phyloP scores from a whole-genome alignment of 2,113 vertebrate species.

The Cromileptes altivelis region DNA sequence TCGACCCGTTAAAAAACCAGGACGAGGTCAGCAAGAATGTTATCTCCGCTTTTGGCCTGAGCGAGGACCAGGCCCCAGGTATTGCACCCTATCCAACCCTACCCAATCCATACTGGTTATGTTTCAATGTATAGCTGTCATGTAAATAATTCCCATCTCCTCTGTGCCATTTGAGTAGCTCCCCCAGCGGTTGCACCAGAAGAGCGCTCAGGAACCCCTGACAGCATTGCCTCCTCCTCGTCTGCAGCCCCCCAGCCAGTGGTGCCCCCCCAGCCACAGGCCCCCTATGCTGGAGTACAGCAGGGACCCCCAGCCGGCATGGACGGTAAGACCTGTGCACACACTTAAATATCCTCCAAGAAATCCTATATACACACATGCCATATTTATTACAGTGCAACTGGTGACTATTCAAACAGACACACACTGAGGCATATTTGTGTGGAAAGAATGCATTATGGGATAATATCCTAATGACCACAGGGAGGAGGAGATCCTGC shows the following conservation, averaged over 20 bases:
- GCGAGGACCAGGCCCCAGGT: constrained; percentile 95
- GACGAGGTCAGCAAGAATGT: constrained; percentile 99
- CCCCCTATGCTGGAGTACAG: constrained; percentile 90
- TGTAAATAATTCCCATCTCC: not conserved
- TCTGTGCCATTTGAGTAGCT: constrained; percentile 66
- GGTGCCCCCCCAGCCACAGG: constrained; percentile 88
- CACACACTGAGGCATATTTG: not conserved
- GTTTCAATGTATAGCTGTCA: not conserved
- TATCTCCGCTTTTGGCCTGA: constrained; percentile 96
- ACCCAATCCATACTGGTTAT: not conserved
- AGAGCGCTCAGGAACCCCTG: constrained; percentile 95
- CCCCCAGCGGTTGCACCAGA: constrained; percentile 86
- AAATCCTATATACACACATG: not conserved
- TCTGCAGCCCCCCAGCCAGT: constrained; percentile 92
- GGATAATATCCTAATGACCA: not conserved
- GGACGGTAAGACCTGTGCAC: constrained; percentile 88
- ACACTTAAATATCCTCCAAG: not conserved
- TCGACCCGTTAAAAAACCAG: constrained; percentile 98
- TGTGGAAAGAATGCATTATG: not conserved
- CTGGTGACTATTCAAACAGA: not conserved
- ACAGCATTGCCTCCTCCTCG: constrained; percentile 96
- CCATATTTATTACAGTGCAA: not conserved
- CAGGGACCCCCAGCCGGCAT: constrained; percentile 90
- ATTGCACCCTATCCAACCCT: constrained; percentile 27
- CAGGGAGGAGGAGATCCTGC: not conserved